Evolutionary conservation across 2,888 invertebrate genomes (phyloP), one percentile per base, ranked within the genome.

Genomic region (Mythimna vitellina): DNA sequence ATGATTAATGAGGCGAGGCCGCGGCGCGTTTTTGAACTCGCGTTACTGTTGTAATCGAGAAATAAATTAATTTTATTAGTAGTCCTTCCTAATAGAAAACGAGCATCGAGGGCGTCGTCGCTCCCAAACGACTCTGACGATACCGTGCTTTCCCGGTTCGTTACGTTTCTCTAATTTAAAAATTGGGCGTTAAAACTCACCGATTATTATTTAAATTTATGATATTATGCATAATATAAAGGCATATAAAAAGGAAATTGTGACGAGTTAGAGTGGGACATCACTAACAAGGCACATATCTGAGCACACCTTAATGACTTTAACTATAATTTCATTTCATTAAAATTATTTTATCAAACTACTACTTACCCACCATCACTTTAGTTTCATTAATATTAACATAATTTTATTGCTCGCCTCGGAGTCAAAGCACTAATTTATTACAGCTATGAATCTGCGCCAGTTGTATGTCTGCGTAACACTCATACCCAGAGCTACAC

Each of bases 41-140:
- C 87, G 89, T 94, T 92, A 93, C 93, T 93, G 92, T 92, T 94
- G 93, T 94, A 95, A 96, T 96, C 94, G 94, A 93, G 94, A 93
- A 94, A 96, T 95, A 95, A 95, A 96, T 96, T 96, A 95, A 96
- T 95, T 95, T 93, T 94, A 95, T 96, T 95, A 94, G 93, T 93
- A 92, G 93, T 93, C 93, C 91, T 93, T 92, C 92, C 92, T 95
- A 95, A 94, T 95, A 94, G 95, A 95, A 95, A 93, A 92, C 89
- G 88, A 88, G 80, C 86, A 83, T 84, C 83, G 75, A 88, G 88
- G 88, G 88, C 87, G 89, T 87, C 84, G 88, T 84, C 86, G 88
- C 89, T 91, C 85, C 89, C 87, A 91, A 92, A 92, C 86, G 89
- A 89, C 82, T 86, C 84, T 69, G 76, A 76, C 87, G 84, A 84